phyloP scores from a whole-genome alignment of 2,888 invertebrate genomes.

The Zhengitettix transpicula region DNA sequence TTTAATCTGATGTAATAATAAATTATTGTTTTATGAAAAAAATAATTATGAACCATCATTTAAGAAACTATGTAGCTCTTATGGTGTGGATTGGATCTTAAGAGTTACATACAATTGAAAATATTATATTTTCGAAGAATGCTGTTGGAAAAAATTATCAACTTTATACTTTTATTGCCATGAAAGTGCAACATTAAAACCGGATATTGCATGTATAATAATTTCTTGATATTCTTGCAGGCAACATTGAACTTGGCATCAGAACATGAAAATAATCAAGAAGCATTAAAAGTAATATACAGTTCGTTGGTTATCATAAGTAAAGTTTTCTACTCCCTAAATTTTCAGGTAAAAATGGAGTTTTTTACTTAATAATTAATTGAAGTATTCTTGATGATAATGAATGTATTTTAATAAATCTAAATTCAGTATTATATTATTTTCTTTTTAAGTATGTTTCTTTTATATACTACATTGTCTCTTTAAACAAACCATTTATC shows the following conservation, averaged over 20 bases:
- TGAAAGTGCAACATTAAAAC: no score
- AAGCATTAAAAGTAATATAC: conserved; percentile 72
- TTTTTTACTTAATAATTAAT: no score
- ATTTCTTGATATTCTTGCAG: conserved; percentile 30
- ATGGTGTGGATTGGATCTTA: no score
- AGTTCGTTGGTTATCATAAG: conserved; percentile 74
- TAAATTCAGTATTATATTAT: background rate
- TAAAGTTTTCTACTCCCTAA: conserved; percentile 93
- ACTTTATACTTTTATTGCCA: no score
- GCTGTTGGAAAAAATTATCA: no score
- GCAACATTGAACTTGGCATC: conserved; percentile 69
- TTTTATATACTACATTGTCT: background rate
- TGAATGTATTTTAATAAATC: background rate
- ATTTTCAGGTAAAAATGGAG: conserved; percentile 56
- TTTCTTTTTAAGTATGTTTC: background rate
- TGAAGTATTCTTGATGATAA: no score
- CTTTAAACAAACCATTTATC: background rate
- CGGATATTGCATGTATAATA: background rate
- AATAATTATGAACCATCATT: no score
- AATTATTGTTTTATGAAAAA: no score
- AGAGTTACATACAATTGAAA: no score
- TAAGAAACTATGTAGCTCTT: no score
- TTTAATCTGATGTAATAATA: no score
- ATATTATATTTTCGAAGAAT: no score
- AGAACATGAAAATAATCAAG: conserved; percentile 59